phyloP scores from a whole-genome alignment of 2,888 invertebrate genomes.

The Cantharis rustica region DNA sequence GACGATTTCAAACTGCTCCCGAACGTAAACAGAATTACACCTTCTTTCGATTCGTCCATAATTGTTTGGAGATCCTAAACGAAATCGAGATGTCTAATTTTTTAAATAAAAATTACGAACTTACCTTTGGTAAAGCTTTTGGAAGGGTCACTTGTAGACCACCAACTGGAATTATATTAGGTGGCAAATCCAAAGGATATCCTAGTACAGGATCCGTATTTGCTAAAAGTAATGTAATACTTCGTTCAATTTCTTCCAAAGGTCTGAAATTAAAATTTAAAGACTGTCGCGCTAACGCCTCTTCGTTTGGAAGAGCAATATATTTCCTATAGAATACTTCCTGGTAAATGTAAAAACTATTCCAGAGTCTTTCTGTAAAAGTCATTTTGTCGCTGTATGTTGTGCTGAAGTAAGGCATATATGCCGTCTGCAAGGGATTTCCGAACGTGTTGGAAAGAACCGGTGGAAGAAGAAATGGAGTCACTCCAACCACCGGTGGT shows the following conservation, averaged over 20 bases:
- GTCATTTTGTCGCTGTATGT: slow-evolving; percentile 35
- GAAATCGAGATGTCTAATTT: no score
- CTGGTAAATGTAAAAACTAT: slow-evolving; percentile 27
- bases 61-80: slow-evolving; percentile 28
- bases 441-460: slow-evolving; percentile 29
- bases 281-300: slow-evolving; percentile 30
- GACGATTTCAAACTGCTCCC: slow-evolving; percentile 45
- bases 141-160: slow-evolving; percentile 45
- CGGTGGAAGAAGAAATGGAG: neutral
- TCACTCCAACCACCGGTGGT: slow-evolving; percentile 30
- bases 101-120: no score
- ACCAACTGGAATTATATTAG: slow-evolving; percentile 50
- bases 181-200: slow-evolving; percentile 44
- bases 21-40: slow-evolving; percentile 50
- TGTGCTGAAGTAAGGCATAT: slow-evolving; percentile 37
- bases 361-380: slow-evolving; percentile 37
- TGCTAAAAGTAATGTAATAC: slow-evolving; percentile 42
- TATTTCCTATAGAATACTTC: slow-evolving; percentile 21
- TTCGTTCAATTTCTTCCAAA: slow-evolving; percentile 38
- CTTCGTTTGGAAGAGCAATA: slow-evolving; percentile 27
- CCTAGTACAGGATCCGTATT: slow-evolving; percentile 45
- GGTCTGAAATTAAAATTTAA: slow-evolving; percentile 39
- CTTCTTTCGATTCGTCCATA: slow-evolving; percentile 43
- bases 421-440: slow-evolving; percentile 36
- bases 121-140: slow-evolving; percentile 42